Evolutionary conservation across 2,113 vertebrate genomes (phyloP), one percentile per base, ranked within the genome.

Genomic region (Glaucidium brasilianum): DNA sequence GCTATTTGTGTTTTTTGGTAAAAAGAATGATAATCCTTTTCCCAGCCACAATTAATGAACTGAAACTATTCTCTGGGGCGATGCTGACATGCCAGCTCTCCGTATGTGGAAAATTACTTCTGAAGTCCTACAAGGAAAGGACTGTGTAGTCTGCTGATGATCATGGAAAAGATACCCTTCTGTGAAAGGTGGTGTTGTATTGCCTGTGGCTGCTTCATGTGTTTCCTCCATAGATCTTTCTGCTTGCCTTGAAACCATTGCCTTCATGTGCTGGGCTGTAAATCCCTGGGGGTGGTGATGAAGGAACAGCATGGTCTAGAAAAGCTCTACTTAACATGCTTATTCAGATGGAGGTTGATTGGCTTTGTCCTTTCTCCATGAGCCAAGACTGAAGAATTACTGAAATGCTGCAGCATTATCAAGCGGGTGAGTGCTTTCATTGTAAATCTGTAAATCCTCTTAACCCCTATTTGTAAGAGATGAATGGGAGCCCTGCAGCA

Each of bases 401-500:
- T 80, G 88, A 95, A 85, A 83, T 37, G 10, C 47, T 27, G n/a
- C 30, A 41, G 32, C n/a, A 9, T 45, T 69, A 35, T 73, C 39
- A 68, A 39, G 59, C 0, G 3, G 62, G 72, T 92, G 58, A 95
- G 69, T 85, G 58, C 37, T 96, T 85, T 85, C 41, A 39, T 37
- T 93, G 67, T 92, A 73, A 88, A 71, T 59, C 64, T 74, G 39
- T 56, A 94, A 82, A 85, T 91, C 92, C 66, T 79, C 45, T 91
- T 79, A 87, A 82, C 53, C 45, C 13, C 56, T 82, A 5, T 85
- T 85, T 92, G 77, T 79, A 43, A 15, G 35, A 91, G 39, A 35
- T 63, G 23, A 96, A 64, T 75, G 47, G 30, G 10, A 95, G 12
- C 64, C 52, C n/a, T 47, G 21, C 6, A 1, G 21, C 6, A 1